Base-by-base conservation (phyloP, 1,140 invertebrate species). In the Semibalanus balanoides region DNA sequence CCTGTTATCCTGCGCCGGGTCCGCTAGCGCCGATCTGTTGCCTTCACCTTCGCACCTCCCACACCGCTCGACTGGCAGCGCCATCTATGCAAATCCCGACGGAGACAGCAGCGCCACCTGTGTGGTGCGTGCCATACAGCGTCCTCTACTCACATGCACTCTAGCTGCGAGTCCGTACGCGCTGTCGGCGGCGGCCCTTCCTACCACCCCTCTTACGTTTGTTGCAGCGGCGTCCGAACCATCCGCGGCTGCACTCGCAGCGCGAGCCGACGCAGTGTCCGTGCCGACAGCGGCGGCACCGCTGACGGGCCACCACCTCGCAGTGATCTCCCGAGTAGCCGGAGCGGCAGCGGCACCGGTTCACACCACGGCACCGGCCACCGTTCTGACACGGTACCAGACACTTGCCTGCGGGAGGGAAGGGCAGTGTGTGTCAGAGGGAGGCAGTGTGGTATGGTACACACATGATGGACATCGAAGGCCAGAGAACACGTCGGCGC, bases 301-400 rank as follows among this genome's bases (percentile, higher is more conserved):
- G 87, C 82, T 93, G 94, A 82, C 92, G 89, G 84, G 51, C 51
- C 30, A 77, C 91, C 79, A 94, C 90, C 85, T 95, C 92, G 83
- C 93, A 94, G 84, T 94, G 92, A 84, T 94, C 88, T 27, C 93
- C 93, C 76, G 88, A 87, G 78, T 91, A 90, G 29, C 92, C 92
- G 31, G 85, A 84, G 3, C 89, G 90, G 84, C 93, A 94, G 78
- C 91, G 87, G 82, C 93, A 95, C 82, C 92, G 89, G 84, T 95
- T 95, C 73, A 91, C 90, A 9, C 91, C 93, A 81, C 90, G 90
- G 81, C 93, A 95, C 75, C 89, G 89, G 0, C 93, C 93, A 11
- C 91, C 91, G 82, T 94, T 94, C 76, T 93, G 83, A 81, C 93
- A 95, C 0, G 93, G 92, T 80, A 95, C 92, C 72, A 94, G 90